phyloP scores from a whole-genome alignment of 1,140 invertebrate species.

The Meloidogyne hapla region DNA sequence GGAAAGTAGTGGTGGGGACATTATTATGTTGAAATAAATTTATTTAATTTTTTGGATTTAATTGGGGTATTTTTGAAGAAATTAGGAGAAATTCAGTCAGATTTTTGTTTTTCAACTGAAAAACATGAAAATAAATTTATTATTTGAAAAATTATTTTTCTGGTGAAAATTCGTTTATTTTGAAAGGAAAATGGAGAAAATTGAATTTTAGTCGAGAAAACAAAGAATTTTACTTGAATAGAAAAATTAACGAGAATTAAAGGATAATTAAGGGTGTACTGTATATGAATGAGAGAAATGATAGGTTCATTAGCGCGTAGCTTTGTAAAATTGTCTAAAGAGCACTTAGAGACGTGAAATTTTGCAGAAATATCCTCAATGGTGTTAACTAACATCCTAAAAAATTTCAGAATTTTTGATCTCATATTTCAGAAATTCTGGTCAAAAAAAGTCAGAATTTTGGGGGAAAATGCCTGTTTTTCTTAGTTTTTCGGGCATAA shows the following conservation, averaged over 20 bases:
- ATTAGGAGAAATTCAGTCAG: not conserved
- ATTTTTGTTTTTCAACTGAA: not conserved
- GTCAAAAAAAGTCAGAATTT: not conserved
- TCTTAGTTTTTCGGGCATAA: not conserved
- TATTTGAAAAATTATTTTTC: not conserved
- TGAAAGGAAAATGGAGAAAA: too few relatives aligned
- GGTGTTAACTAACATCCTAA: not conserved
- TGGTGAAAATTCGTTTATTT: too few relatives aligned
- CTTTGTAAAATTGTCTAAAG: not conserved
- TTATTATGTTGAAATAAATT: conserved; percentile 2
- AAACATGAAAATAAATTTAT: not conserved
- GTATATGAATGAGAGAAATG: not conserved
- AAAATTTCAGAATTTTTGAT: not conserved
- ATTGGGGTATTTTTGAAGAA: not conserved
- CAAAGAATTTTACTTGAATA: too few relatives aligned
- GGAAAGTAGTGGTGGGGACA: conserved; percentile 14
- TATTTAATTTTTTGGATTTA: not conserved
- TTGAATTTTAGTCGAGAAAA: too few relatives aligned
- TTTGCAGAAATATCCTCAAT: not conserved
- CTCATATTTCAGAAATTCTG: not conserved
- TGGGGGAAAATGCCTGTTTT: not conserved
- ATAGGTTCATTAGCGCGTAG: not conserved
- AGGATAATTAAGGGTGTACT: not conserved
- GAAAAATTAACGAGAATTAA: not conserved
- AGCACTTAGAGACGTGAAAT: not conserved